These are phyloP conservation scores for Zygothrica quintamaculata DNA, from an alignment of 2,888 invertebrate species.

Conservation along the genomic window DNA sequence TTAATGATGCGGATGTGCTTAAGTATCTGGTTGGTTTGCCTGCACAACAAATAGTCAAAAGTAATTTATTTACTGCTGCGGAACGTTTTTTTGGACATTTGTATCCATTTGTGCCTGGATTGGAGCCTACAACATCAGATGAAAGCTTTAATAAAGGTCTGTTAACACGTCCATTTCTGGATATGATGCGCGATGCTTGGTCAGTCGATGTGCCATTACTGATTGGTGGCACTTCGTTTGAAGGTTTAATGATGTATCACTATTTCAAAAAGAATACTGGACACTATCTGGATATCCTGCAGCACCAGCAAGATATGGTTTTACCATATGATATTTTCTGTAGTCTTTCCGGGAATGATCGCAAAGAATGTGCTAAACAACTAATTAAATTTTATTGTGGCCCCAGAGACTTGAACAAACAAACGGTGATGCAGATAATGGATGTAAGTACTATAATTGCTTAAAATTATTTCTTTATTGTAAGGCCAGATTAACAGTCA, in stretches of 20 bases:
- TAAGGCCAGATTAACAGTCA: too few species aligned
- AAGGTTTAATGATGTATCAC: constrained; percentile 79
- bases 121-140: too few species aligned
- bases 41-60: constrained; percentile 70
- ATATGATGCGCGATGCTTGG: constrained; percentile 80
- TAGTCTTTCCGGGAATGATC: constrained; percentile 34
- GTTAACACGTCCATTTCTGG: constrained; percentile 59
- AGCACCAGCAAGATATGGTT: constrained; percentile 49
- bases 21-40: constrained; percentile 71
- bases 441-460: constrained; percentile 69
- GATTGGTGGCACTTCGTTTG: constrained; percentile 81
- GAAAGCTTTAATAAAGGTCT: constrained; percentile 24
- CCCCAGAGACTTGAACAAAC: constrained; percentile 42
- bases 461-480: constrained; percentile 11
- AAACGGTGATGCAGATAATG: constrained; percentile 74
- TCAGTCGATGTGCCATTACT: constrained; percentile 79
- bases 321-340: constrained; percentile 73
- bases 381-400: constrained; percentile 85
- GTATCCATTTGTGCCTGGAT: constrained; percentile 76
- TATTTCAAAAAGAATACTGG: constrained; percentile 50
- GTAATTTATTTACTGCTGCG: constrained; percentile 72
- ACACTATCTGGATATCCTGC: constrained; percentile 44
- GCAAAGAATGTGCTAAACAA: constrained; percentile 54
- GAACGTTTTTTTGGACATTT: constrained; percentile 66
- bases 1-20: constrained; percentile 79